These are phyloP conservation scores for Willisornis vidua DNA, from an alignment of 2,113 vertebrate species.

Conservation along the genomic window DNA sequence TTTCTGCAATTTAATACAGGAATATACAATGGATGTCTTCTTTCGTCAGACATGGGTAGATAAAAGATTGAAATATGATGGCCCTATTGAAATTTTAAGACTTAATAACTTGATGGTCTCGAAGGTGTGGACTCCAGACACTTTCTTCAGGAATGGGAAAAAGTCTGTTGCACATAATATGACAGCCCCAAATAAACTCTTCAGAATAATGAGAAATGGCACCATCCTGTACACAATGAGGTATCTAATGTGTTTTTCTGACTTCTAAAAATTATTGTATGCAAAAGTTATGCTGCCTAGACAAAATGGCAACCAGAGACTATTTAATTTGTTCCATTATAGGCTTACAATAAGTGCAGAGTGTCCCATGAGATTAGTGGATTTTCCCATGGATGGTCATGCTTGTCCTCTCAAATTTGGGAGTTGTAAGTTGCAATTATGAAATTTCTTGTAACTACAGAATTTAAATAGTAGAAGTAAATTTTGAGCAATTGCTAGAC, in stretches of 20 bases:
- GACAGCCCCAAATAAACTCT: constrained; percentile 97
- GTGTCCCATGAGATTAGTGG: constrained; percentile 97
- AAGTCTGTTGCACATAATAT: constrained; percentile 97
- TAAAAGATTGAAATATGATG: constrained; percentile 91
- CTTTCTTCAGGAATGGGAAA: constrained; percentile 98
- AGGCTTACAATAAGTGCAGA: constrained; percentile 97
- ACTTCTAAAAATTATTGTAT: constrained; percentile 27
- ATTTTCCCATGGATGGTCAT: constrained; percentile 99
- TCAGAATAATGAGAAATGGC: constrained; percentile 98
- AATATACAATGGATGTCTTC: constrained; percentile 99
- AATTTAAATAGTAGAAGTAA: constrained; percentile 52
- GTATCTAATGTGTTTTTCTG: constrained; percentile 68
- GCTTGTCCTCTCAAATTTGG: constrained; percentile 98
- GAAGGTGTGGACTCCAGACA: constrained; percentile 99
- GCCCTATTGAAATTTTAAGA: constrained; percentile 94
- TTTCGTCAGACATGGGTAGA: constrained; percentile 99
- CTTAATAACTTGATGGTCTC: constrained; percentile 99
- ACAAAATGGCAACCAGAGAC: constrained; percentile 56
- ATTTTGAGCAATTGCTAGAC: constrained; percentile 15
- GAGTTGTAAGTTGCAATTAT: constrained; percentile 90
- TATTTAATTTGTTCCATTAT: constrained; percentile 71
- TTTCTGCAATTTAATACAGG: constrained; percentile 76
- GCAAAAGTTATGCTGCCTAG: constrained; percentile 51
- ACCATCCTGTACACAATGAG: constrained; percentile 99
- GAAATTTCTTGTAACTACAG: constrained; percentile 64